phyloP scores from a whole-genome alignment of 1,140 invertebrate species.

The Drosophila mayri region DNA sequence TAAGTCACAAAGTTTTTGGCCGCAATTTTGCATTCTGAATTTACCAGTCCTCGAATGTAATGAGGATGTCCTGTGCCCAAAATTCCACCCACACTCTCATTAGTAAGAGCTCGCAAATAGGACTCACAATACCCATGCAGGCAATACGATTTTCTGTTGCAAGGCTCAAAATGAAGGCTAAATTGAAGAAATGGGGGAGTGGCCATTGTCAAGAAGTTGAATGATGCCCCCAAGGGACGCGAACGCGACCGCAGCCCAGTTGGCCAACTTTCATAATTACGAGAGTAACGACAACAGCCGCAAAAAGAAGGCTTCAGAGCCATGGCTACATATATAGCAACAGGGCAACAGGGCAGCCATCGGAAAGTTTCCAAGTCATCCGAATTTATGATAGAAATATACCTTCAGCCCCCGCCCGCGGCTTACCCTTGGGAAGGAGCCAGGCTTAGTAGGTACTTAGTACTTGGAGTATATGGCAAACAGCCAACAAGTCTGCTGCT shows the following conservation, averaged over 20 bases:
- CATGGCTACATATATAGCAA: conserved; percentile 22
- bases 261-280: conserved; percentile 80
- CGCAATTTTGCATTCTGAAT: conserved; percentile 44
- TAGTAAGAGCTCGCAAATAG: conserved; percentile 5
- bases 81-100: conserved; percentile 66
- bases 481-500: conserved; percentile 10
- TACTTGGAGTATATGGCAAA: conserved; percentile 23
- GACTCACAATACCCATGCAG: conserved; percentile 4
- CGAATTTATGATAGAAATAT: conserved; percentile 57
- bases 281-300: conserved; percentile 58
- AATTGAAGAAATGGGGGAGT: not conserved
- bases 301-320: conserved; percentile 40
- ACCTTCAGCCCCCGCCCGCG: conserved; percentile 5
- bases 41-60: conserved; percentile 57
- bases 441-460: conserved; percentile 65
- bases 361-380: conserved; percentile 55
- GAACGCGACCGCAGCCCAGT: conserved; percentile 54
- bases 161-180: conserved; percentile 24
- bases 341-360: conserved; percentile 16
- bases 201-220: conserved; percentile 55
- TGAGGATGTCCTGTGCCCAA: conserved; percentile 69
- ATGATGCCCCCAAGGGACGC: conserved; percentile 47
- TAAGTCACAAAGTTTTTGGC: conserved; percentile 42
- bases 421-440: conserved; percentile 18
- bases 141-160: conserved; percentile 36